Evolutionary conservation across 2,113 vertebrate species (phyloP).

Genomic region (Daphoenositta chrysoptera): DNA sequence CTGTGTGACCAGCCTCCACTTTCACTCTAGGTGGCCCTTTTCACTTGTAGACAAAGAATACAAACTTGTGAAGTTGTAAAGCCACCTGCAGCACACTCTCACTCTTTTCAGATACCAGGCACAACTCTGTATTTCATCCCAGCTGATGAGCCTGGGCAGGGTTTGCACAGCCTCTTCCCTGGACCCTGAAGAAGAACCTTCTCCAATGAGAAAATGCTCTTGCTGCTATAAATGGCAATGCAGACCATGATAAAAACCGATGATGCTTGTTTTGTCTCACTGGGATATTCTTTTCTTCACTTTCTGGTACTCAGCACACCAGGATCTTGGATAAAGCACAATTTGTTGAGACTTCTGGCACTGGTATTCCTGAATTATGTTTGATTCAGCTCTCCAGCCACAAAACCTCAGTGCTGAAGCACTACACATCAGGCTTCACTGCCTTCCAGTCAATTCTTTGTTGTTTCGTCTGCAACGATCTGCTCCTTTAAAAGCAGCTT

Average conservation of each 20-base stretch:
- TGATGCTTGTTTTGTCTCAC: neutral
- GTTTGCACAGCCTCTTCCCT: neutral
- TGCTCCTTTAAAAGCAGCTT: neutral
- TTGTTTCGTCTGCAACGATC: neutral
- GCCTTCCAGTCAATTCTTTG: neutral
- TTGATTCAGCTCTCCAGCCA: conserved; percentile 18
- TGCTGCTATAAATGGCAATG: neutral
- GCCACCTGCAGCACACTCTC: neutral
- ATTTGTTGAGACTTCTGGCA: conserved; percentile 39
- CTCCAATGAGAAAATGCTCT: neutral
- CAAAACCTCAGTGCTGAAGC: neutral
- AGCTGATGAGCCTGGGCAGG: neutral
- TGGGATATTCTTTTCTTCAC: neutral
- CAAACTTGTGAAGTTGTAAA: neutral
- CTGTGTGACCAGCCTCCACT: neutral
- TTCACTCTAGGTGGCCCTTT: neutral
- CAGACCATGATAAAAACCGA: neutral
- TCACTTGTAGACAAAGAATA: neutral
- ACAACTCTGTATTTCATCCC: neutral
- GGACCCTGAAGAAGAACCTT: neutral
- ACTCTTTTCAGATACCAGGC: neutral
- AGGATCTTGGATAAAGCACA: conserved; percentile 26
- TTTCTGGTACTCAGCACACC: conserved; percentile 2
- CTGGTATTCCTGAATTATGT: neutral
- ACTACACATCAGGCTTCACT: neutral